Percentiles rank a stretch among this genome's conserved stretches.
phyloP scores from a whole-genome alignment of 2,113 vertebrate species.

The Carettochelys insculpta region DNA sequence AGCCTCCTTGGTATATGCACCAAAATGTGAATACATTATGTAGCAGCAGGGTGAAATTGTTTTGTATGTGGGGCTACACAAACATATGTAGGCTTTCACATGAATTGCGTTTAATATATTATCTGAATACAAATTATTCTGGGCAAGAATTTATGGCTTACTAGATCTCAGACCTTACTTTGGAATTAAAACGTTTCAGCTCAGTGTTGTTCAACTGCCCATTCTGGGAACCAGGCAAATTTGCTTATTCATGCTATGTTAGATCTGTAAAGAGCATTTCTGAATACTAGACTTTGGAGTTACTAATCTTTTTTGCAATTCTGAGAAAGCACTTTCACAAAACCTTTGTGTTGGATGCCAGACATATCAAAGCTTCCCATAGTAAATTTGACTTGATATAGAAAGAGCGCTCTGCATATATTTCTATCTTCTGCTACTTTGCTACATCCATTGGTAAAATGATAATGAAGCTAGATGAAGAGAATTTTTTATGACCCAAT shows the following conservation, averaged over 20 bases:
- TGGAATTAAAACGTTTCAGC: neutral
- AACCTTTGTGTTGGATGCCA: neutral
- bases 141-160: neutral
- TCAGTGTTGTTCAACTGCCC: neutral
- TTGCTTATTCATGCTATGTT: slow-evolving; percentile 74
- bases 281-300: neutral
- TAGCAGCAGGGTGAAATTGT: neutral
- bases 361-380: neutral
- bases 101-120: neutral
- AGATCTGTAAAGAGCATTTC: slow-evolving; percentile 23
- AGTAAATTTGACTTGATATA: neutral
- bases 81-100: neutral
- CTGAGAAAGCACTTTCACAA: slow-evolving; percentile 3
- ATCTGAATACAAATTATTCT: neutral
- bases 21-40: neutral
- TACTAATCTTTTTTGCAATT: slow-evolving; percentile 7
- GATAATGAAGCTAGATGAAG: slow-evolving; percentile 13
- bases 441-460: neutral
- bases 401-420: neutral
- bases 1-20: neutral
- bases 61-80: neutral
- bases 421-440: neutral
- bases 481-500: slow-evolving; percentile 6
- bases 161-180: neutral
- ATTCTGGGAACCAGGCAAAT: slow-evolving; percentile 38